Base-by-base conservation (phyloP, 2,797 vertebrate genomes). In the Loriculus beryllinus region DNA sequence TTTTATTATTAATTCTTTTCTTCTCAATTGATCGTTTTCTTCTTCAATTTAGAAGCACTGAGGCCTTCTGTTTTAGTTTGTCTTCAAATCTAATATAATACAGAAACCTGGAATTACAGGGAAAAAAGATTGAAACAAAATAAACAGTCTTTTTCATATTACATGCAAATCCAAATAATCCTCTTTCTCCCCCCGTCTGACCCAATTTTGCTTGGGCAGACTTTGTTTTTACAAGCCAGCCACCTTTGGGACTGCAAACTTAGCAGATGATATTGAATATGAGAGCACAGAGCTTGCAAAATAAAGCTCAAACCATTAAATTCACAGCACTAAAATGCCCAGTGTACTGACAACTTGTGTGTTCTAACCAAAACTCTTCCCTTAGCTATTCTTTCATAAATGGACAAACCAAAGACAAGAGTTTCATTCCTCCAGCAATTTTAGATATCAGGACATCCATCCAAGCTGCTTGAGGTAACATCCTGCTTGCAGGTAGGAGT, bases 111-210 rank as follows among this genome's bases (percentile, higher is more conserved):
- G 29, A 75, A 81, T 63, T 72, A 77, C 5, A 16, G 12, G 60
- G 14, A 4, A 7, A 26, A 39, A 39, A 80, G 54, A n/a, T 0
- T 0, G 1, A 60, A 72, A 64, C 10, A 62, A 93, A 81, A 57
- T 6, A 69, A 93, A n/a, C 52, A 70, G 28, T 33, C 20, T 13
- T 76, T 88, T 65, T 68, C 22, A 20, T 51, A 26, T 22, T 70
- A 68, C 64, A 63, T 48, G 51, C 60, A 92, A 94, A 93, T 86
- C 64, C 85, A 83, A 91, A 75, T 81, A 96, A 92, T 83, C 86
- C 74, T 71, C 62, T 75, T 28, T 28, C 60, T 86, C 69, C 33
- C 49, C 64, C 57, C 49, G 42, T 33, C 29, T 95, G 93, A 95
- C 93, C 83, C 90, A 95, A 18, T 94, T 94, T 88, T 88, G 37